Base-by-base conservation (phyloP, 2,113 vertebrate species). In the Dicerorhinus sumatrensis region DNA sequence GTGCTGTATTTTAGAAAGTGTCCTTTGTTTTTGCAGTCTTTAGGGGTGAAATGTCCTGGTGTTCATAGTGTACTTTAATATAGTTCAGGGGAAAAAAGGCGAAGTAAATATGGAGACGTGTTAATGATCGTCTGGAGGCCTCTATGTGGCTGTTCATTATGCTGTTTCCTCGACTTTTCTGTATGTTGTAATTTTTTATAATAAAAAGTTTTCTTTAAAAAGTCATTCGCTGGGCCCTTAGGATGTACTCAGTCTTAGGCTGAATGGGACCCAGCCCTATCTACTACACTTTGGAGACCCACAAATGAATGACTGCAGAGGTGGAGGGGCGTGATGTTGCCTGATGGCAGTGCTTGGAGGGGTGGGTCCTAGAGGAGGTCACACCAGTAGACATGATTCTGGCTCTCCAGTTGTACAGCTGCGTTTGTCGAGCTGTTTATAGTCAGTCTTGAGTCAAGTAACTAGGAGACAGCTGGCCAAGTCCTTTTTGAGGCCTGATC, bases 1-100 rank as follows among this genome's bases (percentile, higher is more conserved):
- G 14, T 63, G 18, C 8, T 13, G 16, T 80, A 36, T 58, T 94
- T 92, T 76, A 81, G 33, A 63, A 75, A 46, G 23, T 69, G 2
- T 83, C 36, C 69, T 93, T 33, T 92, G 39, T 77, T 69, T 92
- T 73, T 88, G 14, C 91, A 65, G 58, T 79, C 27, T 51, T 93
- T 86, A 80, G 23, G 85, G 54, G 36, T 20, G 48, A 80, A 91
- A 73, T 80, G 36, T 17, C n/a, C 21, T 8, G 27, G 3, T 65
- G 58, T 94, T 91, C 89, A 42, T 82, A 67, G 82, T 39, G 51
- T 46, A 16, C 25, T 87, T 92, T 88, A 79, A 69, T 39, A 46
- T 54, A 62, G 12, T 90, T 69, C 73, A 46, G 54, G 13, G n/a
- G 13, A 2, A 14, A 39, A 54, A 12, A 56, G 33, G 29, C n/a